Percentiles rank a stretch among this genome's conserved stretches.
phyloP scores from a whole-genome alignment of 2,113 vertebrate species.

The Mohoua ochrocephala region DNA sequence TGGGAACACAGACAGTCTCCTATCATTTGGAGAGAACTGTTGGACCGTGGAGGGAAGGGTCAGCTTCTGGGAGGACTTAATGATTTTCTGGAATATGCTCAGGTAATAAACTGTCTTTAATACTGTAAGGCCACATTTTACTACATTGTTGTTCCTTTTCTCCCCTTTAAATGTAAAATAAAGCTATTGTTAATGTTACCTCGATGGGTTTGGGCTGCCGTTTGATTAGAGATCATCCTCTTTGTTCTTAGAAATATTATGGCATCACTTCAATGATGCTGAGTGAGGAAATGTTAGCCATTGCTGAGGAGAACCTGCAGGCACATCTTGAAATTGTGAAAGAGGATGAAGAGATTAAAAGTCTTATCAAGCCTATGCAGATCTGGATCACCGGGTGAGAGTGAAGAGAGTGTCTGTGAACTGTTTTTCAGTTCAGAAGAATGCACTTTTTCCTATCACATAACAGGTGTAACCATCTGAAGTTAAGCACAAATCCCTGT shows the following conservation, averaged over 20 bases:
- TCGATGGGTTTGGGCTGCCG: background rate
- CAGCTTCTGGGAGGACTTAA: conserved; percentile 84
- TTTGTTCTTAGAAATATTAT: conserved; percentile 81
- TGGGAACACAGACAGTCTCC: conserved; percentile 85
- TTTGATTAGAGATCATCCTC: background rate
- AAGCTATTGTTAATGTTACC: background rate
- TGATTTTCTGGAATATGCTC: conserved; percentile 86
- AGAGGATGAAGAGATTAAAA: conserved; percentile 68
- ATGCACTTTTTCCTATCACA: background rate
- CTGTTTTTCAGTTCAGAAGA: background rate
- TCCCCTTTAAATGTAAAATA: background rate
- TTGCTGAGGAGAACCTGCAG: conserved; percentile 84
- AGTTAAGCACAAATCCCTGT: background rate
- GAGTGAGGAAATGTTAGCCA: conserved; percentile 70
- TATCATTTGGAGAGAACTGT: conserved; percentile 90
- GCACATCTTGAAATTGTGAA: conserved; percentile 33
- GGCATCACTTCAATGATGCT: conserved; percentile 76
- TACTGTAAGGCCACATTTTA: background rate
- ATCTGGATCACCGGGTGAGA: conserved; percentile 89
- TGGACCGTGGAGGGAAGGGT: conserved; percentile 84
- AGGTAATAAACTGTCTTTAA: conserved; percentile 71
- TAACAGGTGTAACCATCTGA: background rate
- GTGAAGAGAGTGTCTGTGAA: background rate
- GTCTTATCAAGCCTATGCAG: conserved; percentile 71
- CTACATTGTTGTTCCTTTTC: background rate